Conservation (phyloP, 2,797 vertebrate genomes). For the Pogoniulus pusillus region DNA sequence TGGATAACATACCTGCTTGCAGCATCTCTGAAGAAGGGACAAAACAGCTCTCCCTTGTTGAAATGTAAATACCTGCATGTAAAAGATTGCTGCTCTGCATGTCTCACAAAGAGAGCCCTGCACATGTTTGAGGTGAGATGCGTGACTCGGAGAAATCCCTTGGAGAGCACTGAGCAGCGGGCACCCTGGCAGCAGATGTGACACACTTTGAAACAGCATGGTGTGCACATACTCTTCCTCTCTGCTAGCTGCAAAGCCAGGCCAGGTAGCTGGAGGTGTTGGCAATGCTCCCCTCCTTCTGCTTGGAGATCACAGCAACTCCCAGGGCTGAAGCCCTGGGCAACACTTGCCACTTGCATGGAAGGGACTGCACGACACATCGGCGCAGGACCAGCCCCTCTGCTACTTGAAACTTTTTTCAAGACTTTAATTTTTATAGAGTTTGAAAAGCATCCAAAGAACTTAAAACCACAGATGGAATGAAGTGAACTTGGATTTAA, state of each 20-base stretch:
- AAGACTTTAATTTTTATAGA: background rate
- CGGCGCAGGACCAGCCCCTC: background rate
- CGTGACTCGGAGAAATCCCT: background rate
- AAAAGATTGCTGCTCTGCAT: background rate
- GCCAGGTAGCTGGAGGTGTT: background rate
- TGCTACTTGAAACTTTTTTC: constrained; percentile 11
- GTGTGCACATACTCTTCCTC: background rate
- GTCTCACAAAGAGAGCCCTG: background rate
- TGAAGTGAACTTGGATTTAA: constrained; percentile 61
- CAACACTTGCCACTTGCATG: background rate
- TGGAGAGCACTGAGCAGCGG: background rate
- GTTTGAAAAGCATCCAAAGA: constrained; percentile 54
- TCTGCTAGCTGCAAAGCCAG: background rate
- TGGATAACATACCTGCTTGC: background rate
- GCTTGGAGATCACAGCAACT: fast-evolving
- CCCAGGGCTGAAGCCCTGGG: background rate
- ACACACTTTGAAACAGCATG: background rate
- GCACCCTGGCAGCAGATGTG: background rate
- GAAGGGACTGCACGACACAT: background rate
- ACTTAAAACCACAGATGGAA: constrained; percentile 60
- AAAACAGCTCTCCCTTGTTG: fast-evolving
- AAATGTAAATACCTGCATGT: background rate
- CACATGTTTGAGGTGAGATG: background rate
- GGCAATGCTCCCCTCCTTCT: background rate
- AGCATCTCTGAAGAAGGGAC: background rate